Base-by-base conservation (phyloP, 1,140 invertebrate species). In the Caenorhabditis remanei region DNA sequence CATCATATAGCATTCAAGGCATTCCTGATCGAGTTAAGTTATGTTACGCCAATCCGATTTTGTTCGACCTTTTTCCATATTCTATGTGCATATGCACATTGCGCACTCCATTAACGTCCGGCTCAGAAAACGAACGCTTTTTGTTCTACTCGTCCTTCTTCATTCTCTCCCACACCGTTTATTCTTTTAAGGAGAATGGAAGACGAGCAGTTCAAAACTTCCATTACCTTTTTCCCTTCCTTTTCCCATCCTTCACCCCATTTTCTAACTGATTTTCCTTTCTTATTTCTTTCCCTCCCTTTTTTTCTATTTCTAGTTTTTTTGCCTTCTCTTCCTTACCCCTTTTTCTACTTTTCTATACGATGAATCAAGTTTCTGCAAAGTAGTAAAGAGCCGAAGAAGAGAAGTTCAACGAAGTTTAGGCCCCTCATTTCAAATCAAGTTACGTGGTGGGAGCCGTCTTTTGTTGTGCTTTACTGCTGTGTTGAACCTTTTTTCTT, bases 341-440 rank as follows among this genome's bases (percentile, higher is more conserved):
- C 41, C 46, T 71, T 65, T 71, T 71, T 43, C 65, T 46, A 71
- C 65, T 71, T 79, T 79, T 79, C 71, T 79, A 79, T 79, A 79
- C 71, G 71, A 79, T 79, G 71, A 79, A 79, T 79, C 71, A 79
- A 79, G 71, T 79, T 79, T 24, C 40, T 79, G 43, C 71, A 71
- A 71, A 71, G 65, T 21, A 71, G 65, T 46, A 19, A 46, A 46
- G 41, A 19, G 14, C 43, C 11, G 13, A 79, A n/a, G n/a, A 50
- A n/a, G 46, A 79, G 71, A 79, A 79, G 71, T 79, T 79, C 71
- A 79, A 79, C 71, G 46, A 79, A 79, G 71, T 79, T 79, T 79
- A 50, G 71, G 71, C 43, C 71, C 71, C 46, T 79, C 71, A 79
- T 79, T 79, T 79, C 71, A 79, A 79, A 79, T 79, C 71, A 50